These are phyloP conservation scores for Chaetorhynchus papuensis DNA, from an alignment of 2,113 vertebrate species.

Conservation along the genomic window DNA sequence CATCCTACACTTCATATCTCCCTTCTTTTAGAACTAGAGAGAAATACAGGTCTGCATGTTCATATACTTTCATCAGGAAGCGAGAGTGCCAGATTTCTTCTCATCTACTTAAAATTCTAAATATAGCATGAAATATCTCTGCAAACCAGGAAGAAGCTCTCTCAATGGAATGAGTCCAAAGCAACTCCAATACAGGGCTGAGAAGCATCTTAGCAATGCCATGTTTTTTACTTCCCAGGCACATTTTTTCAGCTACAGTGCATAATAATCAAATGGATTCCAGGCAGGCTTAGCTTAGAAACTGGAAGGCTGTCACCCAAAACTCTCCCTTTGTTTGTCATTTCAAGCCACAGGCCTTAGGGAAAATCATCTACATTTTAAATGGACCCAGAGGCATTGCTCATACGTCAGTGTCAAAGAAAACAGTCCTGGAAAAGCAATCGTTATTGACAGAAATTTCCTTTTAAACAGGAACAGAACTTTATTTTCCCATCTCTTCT, in stretches of 20 bases:
- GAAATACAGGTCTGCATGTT: not conserved
- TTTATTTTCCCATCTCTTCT: not conserved
- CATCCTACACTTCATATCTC: not conserved
- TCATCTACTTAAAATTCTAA: not conserved
- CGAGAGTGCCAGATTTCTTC: not conserved
- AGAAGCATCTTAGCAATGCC: slow-evolving; percentile 10
- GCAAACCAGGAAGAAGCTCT: slow-evolving; percentile 6
- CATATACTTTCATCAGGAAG: not conserved
- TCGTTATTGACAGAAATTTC: not conserved
- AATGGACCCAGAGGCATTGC: not conserved
- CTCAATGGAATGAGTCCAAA: slow-evolving; percentile 33
- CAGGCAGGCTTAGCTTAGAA: slow-evolving; percentile 44
- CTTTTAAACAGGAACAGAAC: not conserved
- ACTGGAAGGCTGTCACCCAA: slow-evolving; percentile 22
- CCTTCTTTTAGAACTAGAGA: not conserved
- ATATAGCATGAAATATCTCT: not conserved
- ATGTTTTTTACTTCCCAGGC: not conserved
- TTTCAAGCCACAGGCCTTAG: slow-evolving; percentile 5
- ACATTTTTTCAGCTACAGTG: slow-evolving; percentile 46
- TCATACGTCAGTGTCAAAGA: not conserved
- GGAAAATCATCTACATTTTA: slow-evolving; percentile 35
- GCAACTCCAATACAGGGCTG: not conserved
- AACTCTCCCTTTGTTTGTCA: slow-evolving; percentile 50
- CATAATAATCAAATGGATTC: slow-evolving; percentile 58
- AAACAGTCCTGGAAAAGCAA: slow-evolving; percentile 20